Percentiles rank a stretch among this genome's conserved stretches.
phyloP scores from a whole-genome alignment of 2,113 vertebrate species.

The Telmatochromis brachygnathus region DNA sequence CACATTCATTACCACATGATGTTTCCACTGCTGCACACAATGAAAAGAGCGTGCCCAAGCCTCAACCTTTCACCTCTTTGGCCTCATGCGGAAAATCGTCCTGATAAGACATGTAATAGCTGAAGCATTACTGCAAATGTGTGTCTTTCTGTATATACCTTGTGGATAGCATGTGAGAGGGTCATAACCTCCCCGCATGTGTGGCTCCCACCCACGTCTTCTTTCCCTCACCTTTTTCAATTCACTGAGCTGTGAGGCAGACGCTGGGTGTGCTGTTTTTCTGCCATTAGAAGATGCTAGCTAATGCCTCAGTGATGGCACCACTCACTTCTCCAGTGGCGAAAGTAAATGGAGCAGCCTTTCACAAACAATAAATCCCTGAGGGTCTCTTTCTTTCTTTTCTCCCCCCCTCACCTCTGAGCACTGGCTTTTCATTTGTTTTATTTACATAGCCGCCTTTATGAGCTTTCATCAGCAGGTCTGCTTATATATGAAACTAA shows the following conservation, averaged over 20 bases:
- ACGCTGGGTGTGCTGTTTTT: constrained; percentile 7
- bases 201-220: constrained; percentile 35
- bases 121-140: constrained; percentile 32
- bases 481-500: constrained; percentile 68
- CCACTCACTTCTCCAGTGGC: constrained; percentile 51
- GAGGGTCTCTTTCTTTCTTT: constrained; percentile 31
- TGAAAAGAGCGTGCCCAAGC: constrained; percentile 42
- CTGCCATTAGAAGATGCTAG: constrained; percentile 46
- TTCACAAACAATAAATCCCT: constrained; percentile 69
- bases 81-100: constrained; percentile 77
- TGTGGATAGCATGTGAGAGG: constrained; percentile 33
- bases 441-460: constrained; percentile 69
- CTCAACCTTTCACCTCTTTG: constrained; percentile 74
- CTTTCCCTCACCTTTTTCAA: constrained; percentile 20
- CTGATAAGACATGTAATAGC: constrained; percentile 72
- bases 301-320: constrained; percentile 57
- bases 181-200: constrained; percentile 7
- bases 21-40: constrained; percentile 33
- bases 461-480: constrained; percentile 68
- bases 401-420: constrained; percentile 50
- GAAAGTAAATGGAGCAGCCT: constrained; percentile 71
- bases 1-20: constrained; percentile 69
- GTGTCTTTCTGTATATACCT: constrained; percentile 22
- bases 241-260: constrained; percentile 29
- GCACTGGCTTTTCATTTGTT: constrained; percentile 67